phyloP scores from a whole-genome alignment of 2,113 vertebrate species.

The Sapajus apella region DNA sequence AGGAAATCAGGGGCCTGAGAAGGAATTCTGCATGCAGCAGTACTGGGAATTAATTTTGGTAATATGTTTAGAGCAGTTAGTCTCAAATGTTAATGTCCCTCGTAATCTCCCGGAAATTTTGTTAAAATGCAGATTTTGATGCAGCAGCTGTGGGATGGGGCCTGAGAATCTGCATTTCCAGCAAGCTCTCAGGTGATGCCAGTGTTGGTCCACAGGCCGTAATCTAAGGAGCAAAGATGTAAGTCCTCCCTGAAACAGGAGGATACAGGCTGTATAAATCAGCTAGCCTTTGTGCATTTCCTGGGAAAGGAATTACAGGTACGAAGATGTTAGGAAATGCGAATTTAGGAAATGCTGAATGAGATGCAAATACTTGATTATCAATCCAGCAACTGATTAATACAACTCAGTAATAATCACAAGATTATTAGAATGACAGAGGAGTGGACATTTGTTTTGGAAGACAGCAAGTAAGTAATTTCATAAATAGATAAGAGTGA shows the following conservation, averaged over 20 bases:
- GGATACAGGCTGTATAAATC: neutral
- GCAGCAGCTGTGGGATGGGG: neutral
- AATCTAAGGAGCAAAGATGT: neutral
- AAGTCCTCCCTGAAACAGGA: neutral
- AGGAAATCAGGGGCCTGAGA: neutral
- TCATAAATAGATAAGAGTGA: neutral
- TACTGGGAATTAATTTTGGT: neutral
- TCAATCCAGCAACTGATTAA: neutral
- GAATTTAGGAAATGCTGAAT: neutral
- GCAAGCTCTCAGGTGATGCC: neutral
- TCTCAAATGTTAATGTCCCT: neutral
- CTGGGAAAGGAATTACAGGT: neutral
- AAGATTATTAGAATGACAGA: neutral
- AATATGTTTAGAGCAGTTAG: neutral
- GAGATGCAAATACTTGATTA: neutral
- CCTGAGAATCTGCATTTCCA: neutral
- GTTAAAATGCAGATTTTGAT: neutral
- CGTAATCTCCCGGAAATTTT: neutral
- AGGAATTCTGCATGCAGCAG: neutral
- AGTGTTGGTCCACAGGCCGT: neutral
- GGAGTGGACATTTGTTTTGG: neutral
- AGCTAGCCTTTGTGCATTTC: neutral
- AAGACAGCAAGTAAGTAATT: neutral
- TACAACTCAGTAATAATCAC: conserved; percentile 17
- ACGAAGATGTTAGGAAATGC: neutral